phyloP scores from a whole-genome alignment of 2,888 invertebrate genomes.

The Diabrotica balteata region DNA sequence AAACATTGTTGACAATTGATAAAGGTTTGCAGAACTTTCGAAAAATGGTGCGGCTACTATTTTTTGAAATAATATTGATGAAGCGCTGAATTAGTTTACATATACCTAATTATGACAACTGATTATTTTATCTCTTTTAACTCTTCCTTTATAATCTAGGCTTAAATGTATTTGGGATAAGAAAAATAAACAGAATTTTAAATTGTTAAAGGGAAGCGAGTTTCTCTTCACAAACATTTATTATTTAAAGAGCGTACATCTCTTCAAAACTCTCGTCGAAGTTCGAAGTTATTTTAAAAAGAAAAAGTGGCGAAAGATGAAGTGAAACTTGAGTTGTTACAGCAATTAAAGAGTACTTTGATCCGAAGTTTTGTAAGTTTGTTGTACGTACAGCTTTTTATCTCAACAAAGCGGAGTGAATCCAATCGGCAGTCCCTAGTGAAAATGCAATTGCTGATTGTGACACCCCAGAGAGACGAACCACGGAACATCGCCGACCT shows the following conservation, averaged over 20 bases:
- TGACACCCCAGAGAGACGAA: constrained; percentile 51
- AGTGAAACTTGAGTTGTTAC: constrained; percentile 32
- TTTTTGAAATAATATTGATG: too few relatives aligned
- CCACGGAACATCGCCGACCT: constrained; percentile 15
- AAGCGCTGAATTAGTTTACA: too few relatives aligned
- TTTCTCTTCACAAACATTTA: neutral
- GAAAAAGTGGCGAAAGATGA: constrained; percentile 27
- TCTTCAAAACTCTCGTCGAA: constrained; percentile 3
- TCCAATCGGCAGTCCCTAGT: constrained; percentile 44
- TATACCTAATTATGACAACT: too few relatives aligned
- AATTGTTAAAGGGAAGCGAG: too few relatives aligned
- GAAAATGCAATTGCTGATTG: constrained; percentile 54
- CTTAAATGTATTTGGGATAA: too few relatives aligned
- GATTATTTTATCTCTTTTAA: too few relatives aligned
- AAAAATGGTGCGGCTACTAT: too few relatives aligned
- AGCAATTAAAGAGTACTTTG: constrained; percentile 44
- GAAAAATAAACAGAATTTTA: too few relatives aligned
- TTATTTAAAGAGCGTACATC: constrained; percentile 16
- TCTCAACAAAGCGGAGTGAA: constrained; percentile 43
- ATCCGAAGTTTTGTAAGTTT: constrained; percentile 41
- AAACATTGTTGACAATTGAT: too few relatives aligned
- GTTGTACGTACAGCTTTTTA: constrained; percentile 44
- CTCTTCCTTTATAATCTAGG: too few relatives aligned
- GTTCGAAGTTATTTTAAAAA: neutral
- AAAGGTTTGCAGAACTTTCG: too few relatives aligned